Evolutionary conservation across 1,140 invertebrate species (phyloP), one percentile per base, ranked within the genome.

Genomic region (Aphaenogaster floridana): DNA sequence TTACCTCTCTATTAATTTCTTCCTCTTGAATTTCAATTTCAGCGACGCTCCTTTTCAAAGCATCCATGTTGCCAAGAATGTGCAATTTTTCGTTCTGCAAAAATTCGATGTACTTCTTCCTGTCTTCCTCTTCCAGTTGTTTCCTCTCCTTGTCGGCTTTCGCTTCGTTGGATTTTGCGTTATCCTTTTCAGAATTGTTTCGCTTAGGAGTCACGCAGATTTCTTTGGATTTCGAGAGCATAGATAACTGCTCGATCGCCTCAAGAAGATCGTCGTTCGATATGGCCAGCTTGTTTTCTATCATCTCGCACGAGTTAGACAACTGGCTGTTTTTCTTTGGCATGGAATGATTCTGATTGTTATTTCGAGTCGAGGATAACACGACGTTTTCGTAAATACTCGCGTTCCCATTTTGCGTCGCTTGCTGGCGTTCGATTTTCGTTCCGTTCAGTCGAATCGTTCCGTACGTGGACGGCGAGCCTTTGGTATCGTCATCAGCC

Each of bases 21-120:
- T 98, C 97, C 92, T 98, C 97, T 92, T 98, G 98, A 34, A 96
- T 96, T 92, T 98, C 97, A 71, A 98, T 97, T 91, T 98, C 98
- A 1, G 97, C 96, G 86, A 98, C 97, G 93, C 97, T 97, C 86
- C 97, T 96, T 92, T 98, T 98, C 21, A 98, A 95, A 52, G 91
- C 88, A 3, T 95, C 95, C 95, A 95, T 95, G 54, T 95, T 95
- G 0, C 92, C 89, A 21, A 95, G 91, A 52, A 95, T 95, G 59
- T 95, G 94, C 11, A 93, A 54, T 50, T 95, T 95, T 54, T 95
- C 95, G 59, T 95, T 95, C 71, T 94, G 93, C 63, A 95, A 83
- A 79, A 95, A 95, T 39, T 95, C 95, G 21, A 95, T 91, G 83
- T 95, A 95, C 50, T 95, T 95, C 45, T 90, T 92, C 13, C 91